These are phyloP conservation scores for Neodiprion pinetum DNA, from an alignment of 1,140 invertebrate genomes.

Conservation along the genomic window DNA sequence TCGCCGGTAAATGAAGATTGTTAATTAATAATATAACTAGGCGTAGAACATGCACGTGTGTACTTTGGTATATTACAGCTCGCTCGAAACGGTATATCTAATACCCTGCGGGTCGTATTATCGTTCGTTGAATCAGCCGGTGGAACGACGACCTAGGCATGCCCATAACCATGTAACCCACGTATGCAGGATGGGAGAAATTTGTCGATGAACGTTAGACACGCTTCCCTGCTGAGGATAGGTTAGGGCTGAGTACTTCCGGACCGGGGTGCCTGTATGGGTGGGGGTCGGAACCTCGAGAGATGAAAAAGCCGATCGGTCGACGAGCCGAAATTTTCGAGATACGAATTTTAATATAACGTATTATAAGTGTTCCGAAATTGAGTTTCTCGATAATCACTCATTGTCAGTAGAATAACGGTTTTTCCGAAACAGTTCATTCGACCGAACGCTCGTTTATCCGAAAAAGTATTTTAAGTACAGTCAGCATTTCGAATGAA, in stretches of 20 bases:
- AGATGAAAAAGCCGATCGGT: background rate
- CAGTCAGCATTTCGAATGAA: too few species aligned
- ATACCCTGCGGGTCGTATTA: background rate
- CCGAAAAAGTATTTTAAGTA: too few species aligned
- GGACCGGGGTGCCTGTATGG: background rate
- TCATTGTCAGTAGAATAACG: too few species aligned
- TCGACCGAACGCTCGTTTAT: too few species aligned
- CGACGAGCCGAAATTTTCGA: too few species aligned
- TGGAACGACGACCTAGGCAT: background rate
- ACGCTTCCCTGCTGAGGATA: background rate
- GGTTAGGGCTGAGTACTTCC: background rate
- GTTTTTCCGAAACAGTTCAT: too few species aligned
- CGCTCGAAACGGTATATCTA: too few species aligned
- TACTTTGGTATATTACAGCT: background rate
- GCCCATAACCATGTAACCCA: too few species aligned
- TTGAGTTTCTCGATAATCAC: too few species aligned
- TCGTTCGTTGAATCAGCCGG: background rate
- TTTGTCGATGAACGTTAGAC: slow-evolving; percentile 4
- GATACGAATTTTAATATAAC: too few species aligned
- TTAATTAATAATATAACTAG: background rate
- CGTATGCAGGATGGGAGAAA: background rate
- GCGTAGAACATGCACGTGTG: background rate
- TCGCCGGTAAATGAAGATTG: background rate
- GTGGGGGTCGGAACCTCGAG: background rate
- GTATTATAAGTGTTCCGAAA: too few species aligned